These are phyloP conservation scores for Lipophrys pholis DNA, from an alignment of 2,113 vertebrate species.

Conservation along the genomic window DNA sequence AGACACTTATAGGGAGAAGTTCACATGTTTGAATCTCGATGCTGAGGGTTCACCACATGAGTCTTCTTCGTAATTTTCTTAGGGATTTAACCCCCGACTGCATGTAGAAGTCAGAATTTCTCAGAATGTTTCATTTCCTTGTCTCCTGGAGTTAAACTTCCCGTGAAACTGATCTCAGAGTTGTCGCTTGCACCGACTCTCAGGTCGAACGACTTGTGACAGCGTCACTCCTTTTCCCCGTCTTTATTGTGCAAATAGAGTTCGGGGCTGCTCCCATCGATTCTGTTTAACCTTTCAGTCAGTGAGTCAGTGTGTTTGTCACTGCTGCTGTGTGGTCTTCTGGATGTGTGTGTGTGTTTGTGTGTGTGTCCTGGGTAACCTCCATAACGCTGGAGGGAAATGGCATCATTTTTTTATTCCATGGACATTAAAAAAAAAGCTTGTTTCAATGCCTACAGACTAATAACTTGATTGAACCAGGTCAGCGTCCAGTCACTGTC, in stretches of 20 bases:
- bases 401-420: background rate
- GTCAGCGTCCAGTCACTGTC: too few species aligned
- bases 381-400: too few species aligned
- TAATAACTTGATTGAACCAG: too few species aligned
- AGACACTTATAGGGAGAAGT: too few species aligned
- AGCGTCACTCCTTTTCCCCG: slow-evolving; percentile 26
- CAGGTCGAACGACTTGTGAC: slow-evolving; percentile 41
- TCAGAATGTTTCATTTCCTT: background rate
- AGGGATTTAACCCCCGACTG: too few species aligned
- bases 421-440: slow-evolving; percentile 13
- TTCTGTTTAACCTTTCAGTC: slow-evolving; percentile 43
- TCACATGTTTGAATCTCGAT: too few species aligned
- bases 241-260: slow-evolving; percentile 56
- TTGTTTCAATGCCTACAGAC: slow-evolving; percentile 23
- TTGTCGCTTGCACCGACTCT: slow-evolving; percentile 11
- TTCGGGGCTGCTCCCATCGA: slow-evolving; percentile 11
- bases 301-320: slow-evolving; percentile 53
- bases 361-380: background rate
- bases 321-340: slow-evolving; percentile 13
- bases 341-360: background rate
- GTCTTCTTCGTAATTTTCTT: too few species aligned
- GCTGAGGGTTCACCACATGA: too few species aligned
- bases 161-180: slow-evolving; percentile 20
- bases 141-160: background rate
- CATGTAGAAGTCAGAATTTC: too few species aligned